Evolutionary conservation across 2,113 vertebrate species (phyloP).

Genomic region (Lepus europaeus): DNA sequence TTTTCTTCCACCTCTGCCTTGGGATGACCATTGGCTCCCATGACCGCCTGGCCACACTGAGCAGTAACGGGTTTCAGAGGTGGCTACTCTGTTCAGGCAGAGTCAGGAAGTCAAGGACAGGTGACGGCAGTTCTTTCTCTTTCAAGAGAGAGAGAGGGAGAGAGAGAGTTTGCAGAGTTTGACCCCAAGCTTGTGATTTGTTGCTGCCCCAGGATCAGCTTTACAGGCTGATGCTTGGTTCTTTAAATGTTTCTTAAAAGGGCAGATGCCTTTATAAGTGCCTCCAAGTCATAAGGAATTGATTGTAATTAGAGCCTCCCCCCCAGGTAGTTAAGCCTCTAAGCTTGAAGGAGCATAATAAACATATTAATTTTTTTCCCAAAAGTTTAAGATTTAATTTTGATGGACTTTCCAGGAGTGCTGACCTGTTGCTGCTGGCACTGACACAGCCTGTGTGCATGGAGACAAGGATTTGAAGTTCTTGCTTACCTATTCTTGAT

Average conservation of each 20-base stretch:
- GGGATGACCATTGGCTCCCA: neutral
- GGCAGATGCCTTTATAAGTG: constrained; percentile 57
- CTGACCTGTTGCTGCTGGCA: constrained; percentile 59
- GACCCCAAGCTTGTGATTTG: constrained; percentile 38
- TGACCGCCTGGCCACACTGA: neutral
- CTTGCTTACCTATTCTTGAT: constrained; percentile 45
- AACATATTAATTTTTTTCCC: constrained; percentile 36
- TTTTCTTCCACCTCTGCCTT: constrained; percentile 13
- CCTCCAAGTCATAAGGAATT: constrained; percentile 73
- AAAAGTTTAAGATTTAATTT: constrained; percentile 65
- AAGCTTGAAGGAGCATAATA: constrained; percentile 58
- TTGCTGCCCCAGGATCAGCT: constrained; percentile 22
- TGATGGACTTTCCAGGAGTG: constrained; percentile 64
- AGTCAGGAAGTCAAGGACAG: constrained; percentile 51
- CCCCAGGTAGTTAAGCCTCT: constrained; percentile 55
- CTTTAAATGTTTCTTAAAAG: constrained; percentile 61
- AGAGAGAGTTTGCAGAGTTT: constrained; percentile 23
- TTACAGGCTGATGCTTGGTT: constrained; percentile 21
- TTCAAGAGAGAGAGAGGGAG: neutral
- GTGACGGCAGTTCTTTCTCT: constrained; percentile 25
- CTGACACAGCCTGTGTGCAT: neutral
- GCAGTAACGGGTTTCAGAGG: constrained; percentile 36
- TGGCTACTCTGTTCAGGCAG: constrained; percentile 10
- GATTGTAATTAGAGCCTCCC: constrained; percentile 63
- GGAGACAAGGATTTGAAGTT: constrained; percentile 8